Evolutionary conservation across 1,140 invertebrate species (phyloP).

Genomic region (Varroa destructor): DNA sequence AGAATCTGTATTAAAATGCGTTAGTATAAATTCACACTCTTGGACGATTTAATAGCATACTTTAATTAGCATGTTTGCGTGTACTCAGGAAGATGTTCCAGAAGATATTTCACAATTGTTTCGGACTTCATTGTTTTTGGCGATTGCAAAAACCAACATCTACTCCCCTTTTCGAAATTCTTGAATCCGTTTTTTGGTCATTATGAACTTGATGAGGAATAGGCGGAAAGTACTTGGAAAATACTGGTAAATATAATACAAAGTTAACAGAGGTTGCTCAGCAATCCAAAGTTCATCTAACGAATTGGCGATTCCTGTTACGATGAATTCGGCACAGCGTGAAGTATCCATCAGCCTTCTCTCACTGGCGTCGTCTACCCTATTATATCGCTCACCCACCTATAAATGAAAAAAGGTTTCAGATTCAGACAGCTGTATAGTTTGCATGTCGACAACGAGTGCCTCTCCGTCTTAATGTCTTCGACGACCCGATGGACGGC

Average conservation of each 20-base stretch:
- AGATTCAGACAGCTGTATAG: neutral
- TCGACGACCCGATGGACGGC: neutral
- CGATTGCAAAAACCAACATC: neutral
- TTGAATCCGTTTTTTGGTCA: constrained; percentile 18
- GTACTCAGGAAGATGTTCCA: too few species aligned
- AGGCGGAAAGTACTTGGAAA: constrained; percentile 43
- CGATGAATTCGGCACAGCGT: constrained; percentile 57
- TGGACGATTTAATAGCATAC: too few species aligned
- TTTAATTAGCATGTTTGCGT: too few species aligned
- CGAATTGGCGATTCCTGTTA: constrained; percentile 62
- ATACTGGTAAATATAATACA: constrained; percentile 53
- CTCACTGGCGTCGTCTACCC: constrained; percentile 34
- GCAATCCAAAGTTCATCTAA: constrained; percentile 60
- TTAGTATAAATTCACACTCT: too few species aligned
- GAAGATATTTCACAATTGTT: too few species aligned
- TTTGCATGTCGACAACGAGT: neutral
- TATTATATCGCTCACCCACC: constrained; percentile 37
- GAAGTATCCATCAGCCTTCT: constrained; percentile 53
- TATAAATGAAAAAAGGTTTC: neutral
- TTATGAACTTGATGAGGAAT: constrained; percentile 4
- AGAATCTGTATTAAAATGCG: too few species aligned
- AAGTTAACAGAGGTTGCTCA: constrained; percentile 48
- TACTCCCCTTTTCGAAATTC: constrained; percentile 15
- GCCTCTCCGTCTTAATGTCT: neutral
- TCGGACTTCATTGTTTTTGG: too few species aligned